phyloP scores from a whole-genome alignment of 2,113 vertebrate species.

The Pelobates fuscus region DNA sequence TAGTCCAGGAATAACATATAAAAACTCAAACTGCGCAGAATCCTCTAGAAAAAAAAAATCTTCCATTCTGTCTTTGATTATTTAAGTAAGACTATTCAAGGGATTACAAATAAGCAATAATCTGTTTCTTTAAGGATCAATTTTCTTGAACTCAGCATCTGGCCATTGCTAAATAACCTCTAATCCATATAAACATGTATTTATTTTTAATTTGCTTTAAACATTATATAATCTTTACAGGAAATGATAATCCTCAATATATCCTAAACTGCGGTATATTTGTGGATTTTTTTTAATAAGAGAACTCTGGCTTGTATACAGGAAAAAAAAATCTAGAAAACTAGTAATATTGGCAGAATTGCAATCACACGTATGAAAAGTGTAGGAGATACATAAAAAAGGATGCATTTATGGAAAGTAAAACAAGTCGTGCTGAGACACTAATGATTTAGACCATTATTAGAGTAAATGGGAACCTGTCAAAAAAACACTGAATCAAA shows the following conservation, averaged over 20 bases:
- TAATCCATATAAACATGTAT: slow-evolving; percentile 35
- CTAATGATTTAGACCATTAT: too few relatives aligned
- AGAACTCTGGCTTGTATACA: too few relatives aligned
- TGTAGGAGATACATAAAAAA: too few relatives aligned
- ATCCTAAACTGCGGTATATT: too few relatives aligned
- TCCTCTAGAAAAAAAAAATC: slow-evolving; percentile 21
- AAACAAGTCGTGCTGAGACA: too few relatives aligned
- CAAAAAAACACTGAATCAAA: too few relatives aligned
- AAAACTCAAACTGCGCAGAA: background rate
- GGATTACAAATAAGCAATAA: slow-evolving; percentile 43
- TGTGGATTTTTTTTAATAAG: too few relatives aligned
- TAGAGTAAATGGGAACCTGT: too few relatives aligned
- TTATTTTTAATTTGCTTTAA: slow-evolving; percentile 24
- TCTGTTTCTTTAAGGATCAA: slow-evolving; percentile 41
- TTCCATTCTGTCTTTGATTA: slow-evolving; percentile 36
- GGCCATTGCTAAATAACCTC: slow-evolving; percentile 24
- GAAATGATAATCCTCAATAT: slow-evolving; percentile 11
- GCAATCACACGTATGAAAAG: too few relatives aligned
- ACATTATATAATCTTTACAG: slow-evolving; percentile 34
- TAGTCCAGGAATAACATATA: slow-evolving; percentile 26
- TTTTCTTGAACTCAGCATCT: slow-evolving; percentile 25
- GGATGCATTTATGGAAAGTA: too few relatives aligned
- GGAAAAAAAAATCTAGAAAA: too few relatives aligned
- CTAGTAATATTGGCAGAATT: too few relatives aligned
- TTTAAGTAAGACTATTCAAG: slow-evolving; percentile 43